These are phyloP conservation scores for Nerophis lumbriciformis DNA, from an alignment of 2,113 vertebrate genomes.

Conservation along the genomic window DNA sequence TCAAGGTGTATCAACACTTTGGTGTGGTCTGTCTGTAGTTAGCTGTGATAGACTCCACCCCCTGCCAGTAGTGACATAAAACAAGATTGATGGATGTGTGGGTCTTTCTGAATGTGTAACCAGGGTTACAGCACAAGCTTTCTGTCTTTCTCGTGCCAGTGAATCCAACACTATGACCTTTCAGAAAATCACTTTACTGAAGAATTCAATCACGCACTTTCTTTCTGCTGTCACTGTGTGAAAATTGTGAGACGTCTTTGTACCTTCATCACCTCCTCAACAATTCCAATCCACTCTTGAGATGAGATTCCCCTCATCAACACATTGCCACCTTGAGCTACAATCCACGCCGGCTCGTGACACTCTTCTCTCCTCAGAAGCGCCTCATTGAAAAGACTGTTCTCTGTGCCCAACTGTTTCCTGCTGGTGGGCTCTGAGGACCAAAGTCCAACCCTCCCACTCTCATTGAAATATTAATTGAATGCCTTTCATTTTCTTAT, in stretches of 20 bases:
- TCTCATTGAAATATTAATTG: conserved; percentile 6
- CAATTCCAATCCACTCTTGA: neutral
- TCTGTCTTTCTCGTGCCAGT: neutral
- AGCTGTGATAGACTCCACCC: too few relatives aligned
- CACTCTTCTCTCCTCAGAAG: neutral
- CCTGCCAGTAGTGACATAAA: too few relatives aligned
- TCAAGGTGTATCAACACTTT: too few relatives aligned
- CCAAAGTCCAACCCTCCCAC: neutral
- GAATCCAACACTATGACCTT: too few relatives aligned
- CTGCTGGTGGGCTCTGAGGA: neutral
- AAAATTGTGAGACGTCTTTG: neutral
- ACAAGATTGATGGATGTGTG: too few relatives aligned
- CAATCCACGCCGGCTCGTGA: neutral
- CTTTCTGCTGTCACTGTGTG: neutral
- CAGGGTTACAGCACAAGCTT: neutral
- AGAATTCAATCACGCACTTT: neutral
- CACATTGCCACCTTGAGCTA: neutral
- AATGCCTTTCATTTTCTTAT: neutral
- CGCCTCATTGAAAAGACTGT: neutral
- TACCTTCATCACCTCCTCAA: neutral
- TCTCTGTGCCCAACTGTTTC: neutral
- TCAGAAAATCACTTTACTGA: neutral
- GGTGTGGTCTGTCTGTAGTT: too few relatives aligned
- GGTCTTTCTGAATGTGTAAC: too few relatives aligned
- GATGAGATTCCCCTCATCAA: neutral